Base-by-base conservation (phyloP, 1,140 invertebrate species). In the Heliconius congener region DNA sequence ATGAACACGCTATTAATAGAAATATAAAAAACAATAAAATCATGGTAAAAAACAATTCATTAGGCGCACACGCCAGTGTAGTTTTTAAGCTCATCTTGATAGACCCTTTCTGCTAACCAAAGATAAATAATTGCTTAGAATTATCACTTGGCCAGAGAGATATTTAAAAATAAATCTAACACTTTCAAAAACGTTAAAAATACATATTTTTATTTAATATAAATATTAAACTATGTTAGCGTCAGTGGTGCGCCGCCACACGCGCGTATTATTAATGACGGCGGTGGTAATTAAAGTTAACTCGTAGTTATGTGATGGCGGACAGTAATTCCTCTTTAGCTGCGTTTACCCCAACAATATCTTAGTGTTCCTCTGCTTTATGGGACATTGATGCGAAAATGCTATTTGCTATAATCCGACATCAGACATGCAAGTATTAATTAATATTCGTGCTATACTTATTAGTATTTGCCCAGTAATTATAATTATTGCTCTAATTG, bases 271-370 rank as follows among this genome's bases (percentile, higher is more conserved):
- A 90, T 84, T 87, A 88, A 88, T 87, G 87, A 88, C 85, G 82
- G 79, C 73, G 72, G 23, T 78, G 77, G 76, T 87, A 88, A 91
- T 91, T 90, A 88, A 85, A 87, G 76, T 85, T 89, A 90, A 91
- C 84, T 76, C 80, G 78, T 89, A 89, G 86, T 88, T 89, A 88
- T 86, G 89, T 73, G 80, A 70, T 73, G 71, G 75, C 70, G 73
- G 84, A 81, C 86, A 88, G 83, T 91, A 92, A 92, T 87, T 92
- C 83, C 89, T 91, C 84, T 90, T 91, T 90, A 91, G 84, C 74
- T 60, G 81, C 85, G 86, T 85, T 89, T 89, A 89, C 78, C 80
- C 81, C 83, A 55, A 81, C 84, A 80, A 78, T 86, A 85, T 84
- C 87, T 86, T 84, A 82, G 72, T 77, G 78, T 84, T 83, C 55